These are phyloP conservation scores for Lampris megalopsis DNA, from an alignment of 2,113 vertebrate species.

Conservation along the genomic window DNA sequence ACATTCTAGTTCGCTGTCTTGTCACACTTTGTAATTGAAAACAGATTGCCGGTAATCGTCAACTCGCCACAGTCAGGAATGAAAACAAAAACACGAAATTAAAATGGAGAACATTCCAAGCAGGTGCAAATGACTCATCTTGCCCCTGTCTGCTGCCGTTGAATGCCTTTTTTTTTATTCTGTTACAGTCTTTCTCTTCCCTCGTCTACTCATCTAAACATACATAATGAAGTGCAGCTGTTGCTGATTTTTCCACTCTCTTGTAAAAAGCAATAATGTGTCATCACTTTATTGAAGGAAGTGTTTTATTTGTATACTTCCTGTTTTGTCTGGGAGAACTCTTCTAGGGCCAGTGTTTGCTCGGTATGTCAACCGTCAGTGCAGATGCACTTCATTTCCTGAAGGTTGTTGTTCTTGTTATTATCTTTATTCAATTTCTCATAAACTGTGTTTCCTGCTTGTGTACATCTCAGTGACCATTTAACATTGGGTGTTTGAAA, in stretches of 20 bases:
- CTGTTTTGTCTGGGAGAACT: constrained; percentile 15
- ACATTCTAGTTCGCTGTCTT: too few species aligned
- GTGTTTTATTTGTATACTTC: constrained; percentile 6
- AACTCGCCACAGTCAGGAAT: neutral
- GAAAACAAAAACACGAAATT: constrained; percentile 3
- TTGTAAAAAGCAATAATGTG: neutral
- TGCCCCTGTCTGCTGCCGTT: neutral
- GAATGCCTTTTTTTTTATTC: neutral
- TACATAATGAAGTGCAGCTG: constrained; percentile 11
- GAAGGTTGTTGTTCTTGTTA: constrained; percentile 2
- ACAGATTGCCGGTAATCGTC: too few species aligned
- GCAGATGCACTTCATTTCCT: constrained; percentile 13
- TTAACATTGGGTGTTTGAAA: constrained; percentile 18
- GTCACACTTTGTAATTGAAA: too few species aligned
- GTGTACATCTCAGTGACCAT: constrained; percentile 35
- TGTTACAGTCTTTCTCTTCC: neutral
- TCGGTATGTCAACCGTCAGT: constrained; percentile 14
- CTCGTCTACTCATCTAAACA: neutral
- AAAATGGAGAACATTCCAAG: constrained; percentile 5
- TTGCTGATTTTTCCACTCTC: neutral
- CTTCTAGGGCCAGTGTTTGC: neutral
- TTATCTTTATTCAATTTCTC: neutral
- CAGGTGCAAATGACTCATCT: constrained; percentile 33
- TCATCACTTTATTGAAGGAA: constrained; percentile 3
- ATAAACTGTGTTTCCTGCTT: constrained; percentile 5